Percentiles rank a stretch among this genome's conserved stretches.
These are phyloP conservation scores for Patella ulyssiponensis DNA, from an alignment of 2,888 invertebrate genomes.

Conservation along the genomic window DNA sequence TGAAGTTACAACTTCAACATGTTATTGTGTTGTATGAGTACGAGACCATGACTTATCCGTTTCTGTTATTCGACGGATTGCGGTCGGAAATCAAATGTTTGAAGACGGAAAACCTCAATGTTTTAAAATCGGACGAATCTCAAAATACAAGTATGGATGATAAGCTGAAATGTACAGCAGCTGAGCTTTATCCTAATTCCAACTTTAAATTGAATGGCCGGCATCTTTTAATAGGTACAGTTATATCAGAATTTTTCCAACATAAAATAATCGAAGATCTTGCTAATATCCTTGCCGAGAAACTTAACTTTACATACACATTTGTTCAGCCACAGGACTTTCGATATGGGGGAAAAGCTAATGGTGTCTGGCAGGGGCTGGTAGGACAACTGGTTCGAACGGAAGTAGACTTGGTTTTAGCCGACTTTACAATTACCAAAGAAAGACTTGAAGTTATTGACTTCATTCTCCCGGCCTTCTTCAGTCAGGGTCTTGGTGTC, in stretches of 20 bases:
- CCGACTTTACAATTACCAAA: background rate
- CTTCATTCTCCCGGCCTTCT: background rate
- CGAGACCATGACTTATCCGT: too few relatives aligned
- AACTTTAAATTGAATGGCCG: background rate
- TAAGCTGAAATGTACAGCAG: background rate
- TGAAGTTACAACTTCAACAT: too few relatives aligned
- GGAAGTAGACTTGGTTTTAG: background rate
- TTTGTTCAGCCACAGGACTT: background rate
- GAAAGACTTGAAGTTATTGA: background rate
- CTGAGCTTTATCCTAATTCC: background rate
- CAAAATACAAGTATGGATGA: background rate
- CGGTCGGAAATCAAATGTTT: too few relatives aligned
- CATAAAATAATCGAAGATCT: background rate
- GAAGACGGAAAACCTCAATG: too few relatives aligned
- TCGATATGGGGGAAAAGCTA: background rate
- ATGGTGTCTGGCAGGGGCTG: background rate
- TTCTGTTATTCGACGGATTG: too few relatives aligned
- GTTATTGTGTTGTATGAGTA: too few relatives aligned
- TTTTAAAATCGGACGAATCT: background rate
- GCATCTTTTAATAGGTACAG: background rate
- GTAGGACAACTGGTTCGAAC: background rate
- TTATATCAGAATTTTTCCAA: background rate
- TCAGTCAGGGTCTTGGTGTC: background rate
- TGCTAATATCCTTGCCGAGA: background rate
- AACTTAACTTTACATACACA: background rate